Base-by-base conservation (phyloP, 2,113 vertebrate genomes). In the Terrapene triunguis region DNA sequence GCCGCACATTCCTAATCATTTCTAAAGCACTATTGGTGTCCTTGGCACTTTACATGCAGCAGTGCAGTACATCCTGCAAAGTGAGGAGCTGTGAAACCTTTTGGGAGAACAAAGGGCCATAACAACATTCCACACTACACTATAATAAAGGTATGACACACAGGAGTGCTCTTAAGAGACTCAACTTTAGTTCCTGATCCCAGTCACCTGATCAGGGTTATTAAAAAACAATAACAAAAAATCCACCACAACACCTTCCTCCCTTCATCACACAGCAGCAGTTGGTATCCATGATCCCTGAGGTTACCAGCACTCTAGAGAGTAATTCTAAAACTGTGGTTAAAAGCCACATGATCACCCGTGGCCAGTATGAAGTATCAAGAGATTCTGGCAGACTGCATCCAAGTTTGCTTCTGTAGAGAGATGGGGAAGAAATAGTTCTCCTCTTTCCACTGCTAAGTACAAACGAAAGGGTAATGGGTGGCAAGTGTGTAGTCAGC, bases 301-400 rank as follows among this genome's bases (percentile, higher is more conserved):
- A 13, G 53, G 0, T 0, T 12, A 48, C 38, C 32, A 87, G 57
- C 5, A 57, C 10, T 5, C 9, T 29, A 8, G 24, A n/a, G 24
- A 88, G 19, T 21, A 84, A 54, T 93, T 85, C 32, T 90, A 27
- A 80, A 10, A 27, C 57, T 27, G 88, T 0, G 55, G 19, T 25
- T 74, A 88, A 74, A 69, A 92, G 7, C 10, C 19, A 24, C 79
- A 19, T 2, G 1, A 76, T 93, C 89, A 11, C 24, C 86, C 8
- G 29, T 84, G 65, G 65, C 65, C n/a, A 72, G n/a, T 22, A 38
- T 19, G 51, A 89, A 87, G 6, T n/a, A 88, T 27, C 50, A 21
- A 84, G 51, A 44, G 89, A 82, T 84, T 59, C 29, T 3, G 2
- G 22, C 19, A 95, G 35, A 25, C 51, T 81, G 80, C 29, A 38